Conservation (phyloP, 2,797 vertebrate species). For the Hoplostethus mediterraneus region DNA sequence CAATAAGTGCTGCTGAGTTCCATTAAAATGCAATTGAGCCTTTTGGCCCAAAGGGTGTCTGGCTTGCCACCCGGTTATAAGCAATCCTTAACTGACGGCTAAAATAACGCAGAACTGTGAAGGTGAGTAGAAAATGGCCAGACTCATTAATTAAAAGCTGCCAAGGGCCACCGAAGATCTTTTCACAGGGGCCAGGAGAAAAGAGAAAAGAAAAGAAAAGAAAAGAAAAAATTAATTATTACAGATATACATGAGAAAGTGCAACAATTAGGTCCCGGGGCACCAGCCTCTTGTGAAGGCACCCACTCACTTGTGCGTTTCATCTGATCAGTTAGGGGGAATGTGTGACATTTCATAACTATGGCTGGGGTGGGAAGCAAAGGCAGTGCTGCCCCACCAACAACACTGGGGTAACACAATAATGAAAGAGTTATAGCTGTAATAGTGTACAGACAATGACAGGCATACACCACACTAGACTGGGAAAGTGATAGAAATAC, state of each 20-base stretch:
- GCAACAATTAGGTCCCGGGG: constrained; percentile 24
- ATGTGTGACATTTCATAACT: constrained; percentile 42
- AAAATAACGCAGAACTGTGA: constrained; percentile 69
- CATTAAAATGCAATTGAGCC: constrained; percentile 73
- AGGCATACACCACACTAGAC: constrained; percentile 21
- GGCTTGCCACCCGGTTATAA: constrained; percentile 59
- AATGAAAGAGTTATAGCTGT: constrained; percentile 35
- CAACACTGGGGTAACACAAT: background rate
- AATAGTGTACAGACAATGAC: constrained; percentile 21
- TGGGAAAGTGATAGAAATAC: background rate
- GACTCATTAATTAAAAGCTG: constrained; percentile 76
- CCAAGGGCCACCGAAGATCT: constrained; percentile 71
- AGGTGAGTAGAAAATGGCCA: constrained; percentile 65
- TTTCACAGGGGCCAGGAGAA: constrained; percentile 44
- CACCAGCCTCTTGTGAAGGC: constrained; percentile 1
- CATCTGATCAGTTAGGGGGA: constrained; percentile 39
- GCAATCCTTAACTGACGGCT: constrained; percentile 50
- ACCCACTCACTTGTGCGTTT: constrained; percentile 30
- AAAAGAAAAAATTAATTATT: constrained; percentile 27
- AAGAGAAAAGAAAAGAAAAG: background rate
- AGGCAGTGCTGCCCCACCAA: constrained; percentile 15
- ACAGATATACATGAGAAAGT: constrained; percentile 66
- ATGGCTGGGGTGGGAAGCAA: constrained; percentile 2
- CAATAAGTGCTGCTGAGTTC: constrained; percentile 66
- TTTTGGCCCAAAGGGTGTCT: constrained; percentile 55